Evolutionary conservation across 2,797 vertebrate species (phyloP).

Genomic region (Micropoecilia bifurca): DNA sequence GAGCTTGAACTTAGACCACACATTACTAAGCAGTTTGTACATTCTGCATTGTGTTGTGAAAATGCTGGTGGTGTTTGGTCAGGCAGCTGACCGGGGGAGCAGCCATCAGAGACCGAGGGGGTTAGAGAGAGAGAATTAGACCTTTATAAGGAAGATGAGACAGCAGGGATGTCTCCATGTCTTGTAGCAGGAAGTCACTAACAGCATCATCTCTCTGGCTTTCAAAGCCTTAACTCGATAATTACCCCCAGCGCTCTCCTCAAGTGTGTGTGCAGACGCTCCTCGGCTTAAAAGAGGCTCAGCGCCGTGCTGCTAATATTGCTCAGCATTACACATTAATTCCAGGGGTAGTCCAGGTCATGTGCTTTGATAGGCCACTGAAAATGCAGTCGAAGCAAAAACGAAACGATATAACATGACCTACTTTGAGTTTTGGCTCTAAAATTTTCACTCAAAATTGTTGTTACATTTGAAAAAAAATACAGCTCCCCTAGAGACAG

Average conservation of each 20-base stretch:
- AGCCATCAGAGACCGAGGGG: background rate
- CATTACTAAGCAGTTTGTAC: conserved; percentile 62
- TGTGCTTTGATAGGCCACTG: conserved; percentile 1
- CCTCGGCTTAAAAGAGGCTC: conserved; percentile 40
- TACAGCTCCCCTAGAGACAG: background rate
- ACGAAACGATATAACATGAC: background rate
- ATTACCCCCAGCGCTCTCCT: conserved; percentile 38
- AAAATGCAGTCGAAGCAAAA: background rate
- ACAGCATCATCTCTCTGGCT: conserved; percentile 65
- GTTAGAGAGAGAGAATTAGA: conserved; percentile 6
- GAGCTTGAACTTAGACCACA: conserved; percentile 14
- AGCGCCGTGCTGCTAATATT: conserved; percentile 50
- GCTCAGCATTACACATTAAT: conserved; percentile 17
- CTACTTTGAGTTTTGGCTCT: background rate
- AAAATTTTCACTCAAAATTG: background rate
- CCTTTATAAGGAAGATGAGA: conserved; percentile 26
- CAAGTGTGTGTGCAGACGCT: conserved; percentile 28
- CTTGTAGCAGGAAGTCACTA: conserved; percentile 65
- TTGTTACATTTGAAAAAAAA: background rate
- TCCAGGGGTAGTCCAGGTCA: conserved; percentile 20
- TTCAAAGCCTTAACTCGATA: conserved; percentile 50
- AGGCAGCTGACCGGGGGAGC: conserved; percentile 19
- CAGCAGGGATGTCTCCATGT: conserved; percentile 38
- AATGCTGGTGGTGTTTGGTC: conserved; percentile 25
- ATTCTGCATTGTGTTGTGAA: conserved; percentile 61